Evolutionary conservation across 1,140 invertebrate genomes (phyloP), one percentile per base, ranked within the genome.

Genomic region (Lepidurus packardi): DNA sequence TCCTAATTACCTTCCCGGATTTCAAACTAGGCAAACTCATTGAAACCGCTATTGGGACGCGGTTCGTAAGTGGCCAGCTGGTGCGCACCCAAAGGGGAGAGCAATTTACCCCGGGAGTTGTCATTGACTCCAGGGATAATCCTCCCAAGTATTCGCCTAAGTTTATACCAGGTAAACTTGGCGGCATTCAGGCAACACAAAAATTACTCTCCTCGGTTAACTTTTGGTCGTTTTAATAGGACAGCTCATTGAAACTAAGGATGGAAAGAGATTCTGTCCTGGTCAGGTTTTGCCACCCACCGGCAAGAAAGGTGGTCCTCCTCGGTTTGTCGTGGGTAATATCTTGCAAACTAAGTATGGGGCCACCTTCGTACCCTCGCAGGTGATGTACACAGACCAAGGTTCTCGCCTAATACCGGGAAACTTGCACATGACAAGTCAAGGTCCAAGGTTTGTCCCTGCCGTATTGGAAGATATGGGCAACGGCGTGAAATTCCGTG

Each of bases 381-480:
- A 78, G 73, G 78, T 78, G 16, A 25, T 78, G n/a, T 78, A 78
- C 41, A 79, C 65, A 7, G 76, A 77, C 73, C 75, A 80, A 78
- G 73, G 80, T 75, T 77, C 73, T 11, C 25, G 43, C 43, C 80
- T 82, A 77, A 85, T 89, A 16, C 88, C 88, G 2, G 89, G 89
- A 5, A 88, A 89, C 82, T 87, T 89, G 0, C 86, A 89, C 5
- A 87, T 88, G 76, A 89, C 88, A 0, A 84, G 83, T 16, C 84
- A 84, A 34, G 87, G 88, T 73, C 86, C 87, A 11, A 87, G 91
- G 85, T 92, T 92, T 83, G 90, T 92, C 13, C 91, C 91, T 34
- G 91, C 91, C 2, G 89, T 91, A 85, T 88, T 92, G 77, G 89
- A 92, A 2, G 90, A 92, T 91, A 90, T n/a, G 91, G 91, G 53